Conservation (phyloP, 2,797 vertebrate species). For the Remorina albescens region DNA sequence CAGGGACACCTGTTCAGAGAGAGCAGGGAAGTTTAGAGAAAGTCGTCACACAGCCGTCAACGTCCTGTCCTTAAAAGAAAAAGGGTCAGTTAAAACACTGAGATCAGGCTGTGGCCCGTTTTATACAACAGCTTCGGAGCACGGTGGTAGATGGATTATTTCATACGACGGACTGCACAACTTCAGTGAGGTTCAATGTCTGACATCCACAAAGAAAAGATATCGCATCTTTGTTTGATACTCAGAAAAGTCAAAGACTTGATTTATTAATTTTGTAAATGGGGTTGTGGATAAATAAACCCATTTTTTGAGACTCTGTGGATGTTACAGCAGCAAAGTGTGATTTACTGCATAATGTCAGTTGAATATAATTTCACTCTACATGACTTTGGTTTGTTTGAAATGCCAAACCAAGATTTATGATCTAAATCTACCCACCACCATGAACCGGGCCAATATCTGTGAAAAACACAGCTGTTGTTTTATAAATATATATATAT, state of each 20-base stretch:
- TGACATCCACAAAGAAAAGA: background rate
- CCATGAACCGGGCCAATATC: conserved; percentile 28
- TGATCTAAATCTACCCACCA: conserved; percentile 66
- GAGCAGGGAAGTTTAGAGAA: conserved; percentile 71
- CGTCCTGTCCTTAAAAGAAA: conserved; percentile 85
- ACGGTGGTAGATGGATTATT: conserved; percentile 60
- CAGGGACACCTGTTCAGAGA: conserved; percentile 88
- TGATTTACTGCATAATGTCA: background rate
- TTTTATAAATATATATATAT: too few species aligned
- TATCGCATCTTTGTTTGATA: conserved; percentile 3
- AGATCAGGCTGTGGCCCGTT: conserved; percentile 12
- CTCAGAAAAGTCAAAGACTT: background rate
- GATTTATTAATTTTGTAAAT: background rate
- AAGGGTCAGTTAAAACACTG: conserved; percentile 85
- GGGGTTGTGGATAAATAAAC: background rate
- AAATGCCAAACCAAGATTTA: conserved; percentile 1
- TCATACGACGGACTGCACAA: conserved; percentile 4
- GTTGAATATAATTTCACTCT: conserved; percentile 1
- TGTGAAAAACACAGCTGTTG: background rate
- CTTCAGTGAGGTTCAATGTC: conserved; percentile 1
- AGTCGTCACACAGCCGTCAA: conserved; percentile 82
- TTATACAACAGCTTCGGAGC: conserved; percentile 24
- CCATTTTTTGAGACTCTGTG: background rate
- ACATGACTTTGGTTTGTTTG: background rate
- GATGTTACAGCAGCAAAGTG: background rate